Evolutionary conservation across 2,797 vertebrate genomes (phyloP), one percentile per base, ranked within the genome.

Genomic region (Pangasius sanitwongsei): DNA sequence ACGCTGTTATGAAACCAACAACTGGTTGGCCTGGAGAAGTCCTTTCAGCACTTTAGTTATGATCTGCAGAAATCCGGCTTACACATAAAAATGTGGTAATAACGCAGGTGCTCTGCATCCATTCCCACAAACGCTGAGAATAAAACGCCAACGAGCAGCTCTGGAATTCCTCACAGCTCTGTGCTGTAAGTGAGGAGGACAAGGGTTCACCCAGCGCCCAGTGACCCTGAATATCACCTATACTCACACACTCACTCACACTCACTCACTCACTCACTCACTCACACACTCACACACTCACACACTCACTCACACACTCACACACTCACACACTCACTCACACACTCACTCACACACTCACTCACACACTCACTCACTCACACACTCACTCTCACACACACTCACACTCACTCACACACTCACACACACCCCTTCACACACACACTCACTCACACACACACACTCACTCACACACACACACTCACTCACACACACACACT

Each of bases 161-260:
- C 92, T 92, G 89, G 37, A 80, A 75, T 89, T 86, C 86, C 67
- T 92, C 90, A 90, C 65, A 72, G 50, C 41, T 31, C 31, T 57
- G 80, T n/a, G n/a, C 55, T 41, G 25, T 87, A 90, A 92, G 77
- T 88, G 65, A 90, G 83, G 81, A 75, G 72, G 88, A 92, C 89
- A 91, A 75, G 61, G 50, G 44, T 74, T 90, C 87, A 87, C 63
- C 61, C 69, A 69, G 37, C 59, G 37, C 61, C 31, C 50, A 77
- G 70, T 85, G 83, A 87, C 87, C 87, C 91, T 63, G 28, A 80
- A 74, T 67, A 31, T 7, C 83, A 72, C 83, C 57, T 74, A 2
- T n/a, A 72, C 86, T 50, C 65, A 72, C 34, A 50, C 61, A 83
- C 86, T 77, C 83, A 67, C 23, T 13, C 34, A 61, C 48, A 48